These are phyloP conservation scores for Drosophila ogumai DNA, from an alignment of 1,140 invertebrate species.

Conservation along the genomic window DNA sequence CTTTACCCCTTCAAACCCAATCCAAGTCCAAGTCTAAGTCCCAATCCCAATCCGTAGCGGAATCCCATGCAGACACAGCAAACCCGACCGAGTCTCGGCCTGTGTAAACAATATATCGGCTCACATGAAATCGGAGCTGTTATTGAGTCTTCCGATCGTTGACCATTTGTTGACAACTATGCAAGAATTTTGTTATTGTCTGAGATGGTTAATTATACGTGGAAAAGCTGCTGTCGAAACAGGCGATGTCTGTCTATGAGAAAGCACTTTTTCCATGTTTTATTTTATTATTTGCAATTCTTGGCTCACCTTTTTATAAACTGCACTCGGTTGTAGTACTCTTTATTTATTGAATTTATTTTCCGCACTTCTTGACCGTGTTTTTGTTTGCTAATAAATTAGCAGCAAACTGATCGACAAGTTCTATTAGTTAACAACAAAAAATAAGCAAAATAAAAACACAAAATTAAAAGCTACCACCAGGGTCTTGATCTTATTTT, in stretches of 20 bases:
- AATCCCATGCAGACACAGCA: constrained; percentile 42
- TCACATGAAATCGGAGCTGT: constrained; percentile 74
- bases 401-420: constrained; percentile 24
- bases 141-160: constrained; percentile 76
- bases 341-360: neutral
- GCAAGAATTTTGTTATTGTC: constrained; percentile 82
- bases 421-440: constrained; percentile 7
- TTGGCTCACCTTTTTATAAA: constrained; percentile 21
- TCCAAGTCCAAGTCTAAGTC: neutral
- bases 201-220: constrained; percentile 63
- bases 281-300: neutral
- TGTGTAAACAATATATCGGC: constrained; percentile 69
- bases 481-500: constrained; percentile 2
- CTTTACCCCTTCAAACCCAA: neutral
- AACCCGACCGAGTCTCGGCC: constrained; percentile 29
- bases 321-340: constrained; percentile 14
- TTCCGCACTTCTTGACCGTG: constrained; percentile 28
- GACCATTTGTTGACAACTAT: constrained; percentile 73
- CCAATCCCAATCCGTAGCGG: neutral
- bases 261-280: constrained; percentile 4
- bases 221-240: constrained; percentile 40
- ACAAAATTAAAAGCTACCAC: constrained; percentile 16
- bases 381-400: constrained; percentile 32
- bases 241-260: constrained; percentile 23
- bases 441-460: constrained; percentile 28